Conservation (phyloP, 2,113 vertebrate genomes). For the Apteryx mantelli region DNA sequence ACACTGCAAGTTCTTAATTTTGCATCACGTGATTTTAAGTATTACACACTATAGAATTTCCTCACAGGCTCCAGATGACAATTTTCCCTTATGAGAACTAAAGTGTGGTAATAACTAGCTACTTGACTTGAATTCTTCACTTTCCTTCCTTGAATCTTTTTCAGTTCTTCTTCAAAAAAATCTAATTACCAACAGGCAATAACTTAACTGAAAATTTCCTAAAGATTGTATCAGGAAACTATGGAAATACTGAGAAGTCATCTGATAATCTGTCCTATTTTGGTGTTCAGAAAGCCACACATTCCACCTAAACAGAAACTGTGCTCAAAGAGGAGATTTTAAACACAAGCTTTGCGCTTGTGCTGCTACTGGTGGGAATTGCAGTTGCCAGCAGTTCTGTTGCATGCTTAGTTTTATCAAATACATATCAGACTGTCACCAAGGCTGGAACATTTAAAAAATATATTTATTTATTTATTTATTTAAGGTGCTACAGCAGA, state of each 20-base stretch:
- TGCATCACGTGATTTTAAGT: not conserved
- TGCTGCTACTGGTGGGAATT: not conserved
- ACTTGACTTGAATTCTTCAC: not conserved
- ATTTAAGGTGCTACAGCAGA: no score
- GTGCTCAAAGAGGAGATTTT: not conserved
- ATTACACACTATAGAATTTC: not conserved
- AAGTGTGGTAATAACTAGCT: not conserved
- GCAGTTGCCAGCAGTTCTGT: no score
- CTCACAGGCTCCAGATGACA: slow-evolving; percentile 33
- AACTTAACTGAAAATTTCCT: not conserved
- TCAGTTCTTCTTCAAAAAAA: not conserved
- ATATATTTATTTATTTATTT: no score
- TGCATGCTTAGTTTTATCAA: not conserved
- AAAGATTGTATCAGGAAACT: not conserved
- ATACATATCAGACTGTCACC: not conserved
- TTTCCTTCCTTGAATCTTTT: not conserved
- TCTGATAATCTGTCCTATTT: not conserved
- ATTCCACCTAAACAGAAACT: not conserved
- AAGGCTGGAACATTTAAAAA: no score
- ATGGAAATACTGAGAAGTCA: not conserved
- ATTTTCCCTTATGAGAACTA: not conserved
- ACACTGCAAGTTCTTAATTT: not conserved
- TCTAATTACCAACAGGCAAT: not conserved
- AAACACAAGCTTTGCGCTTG: not conserved
- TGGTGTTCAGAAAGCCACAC: not conserved